Evolutionary conservation across 2,888 invertebrate genomes (phyloP).

Genomic region (Netelia fuscicornis): DNA sequence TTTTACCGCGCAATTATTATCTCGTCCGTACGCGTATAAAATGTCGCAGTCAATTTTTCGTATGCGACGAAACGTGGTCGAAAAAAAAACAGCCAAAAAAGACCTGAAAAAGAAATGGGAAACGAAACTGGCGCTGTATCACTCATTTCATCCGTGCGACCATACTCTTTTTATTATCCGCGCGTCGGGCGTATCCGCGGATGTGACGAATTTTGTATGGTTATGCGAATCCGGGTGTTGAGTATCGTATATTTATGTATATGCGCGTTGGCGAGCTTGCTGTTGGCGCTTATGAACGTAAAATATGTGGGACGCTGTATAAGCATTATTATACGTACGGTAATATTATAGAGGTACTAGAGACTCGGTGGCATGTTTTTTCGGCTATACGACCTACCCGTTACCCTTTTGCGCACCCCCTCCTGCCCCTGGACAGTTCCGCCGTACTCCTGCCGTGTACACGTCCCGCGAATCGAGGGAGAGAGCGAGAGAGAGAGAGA

Average conservation of each 20-base stretch:
- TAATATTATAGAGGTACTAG: slow-evolving; percentile 15
- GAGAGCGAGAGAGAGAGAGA: slow-evolving; percentile 1
- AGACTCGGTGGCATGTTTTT: slow-evolving; percentile 19
- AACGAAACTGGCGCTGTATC: background rate
- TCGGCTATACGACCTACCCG: background rate
- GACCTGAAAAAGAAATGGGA: too few relatives aligned
- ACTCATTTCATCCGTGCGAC: slow-evolving; percentile 6
- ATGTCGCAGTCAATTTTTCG: slow-evolving; percentile 1
- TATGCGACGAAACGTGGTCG: background rate
- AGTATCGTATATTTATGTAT: slow-evolving; percentile 9
- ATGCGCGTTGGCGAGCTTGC: background rate
- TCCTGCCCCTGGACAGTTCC: too few relatives aligned
- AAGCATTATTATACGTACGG: slow-evolving; percentile 26
- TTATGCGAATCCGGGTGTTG: background rate
- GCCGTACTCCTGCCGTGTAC: too few relatives aligned
- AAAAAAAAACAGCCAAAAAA: background rate
- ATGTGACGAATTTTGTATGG: slow-evolving; percentile 35
- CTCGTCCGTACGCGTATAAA: background rate
- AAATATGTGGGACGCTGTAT: slow-evolving; percentile 21
- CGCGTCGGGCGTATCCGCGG: slow-evolving; percentile 17
- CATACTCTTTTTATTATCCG: slow-evolving; percentile 32
- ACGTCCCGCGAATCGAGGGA: slow-evolving; percentile 33
- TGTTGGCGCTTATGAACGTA: slow-evolving; percentile 25
- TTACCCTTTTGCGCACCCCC: too few relatives aligned
- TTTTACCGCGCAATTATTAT: too few relatives aligned